Evolutionary conservation across 2,888 invertebrate genomes (phyloP), one percentile per base, ranked within the genome.

Genomic region (Ashinkailepas kermadecensis): DNA sequence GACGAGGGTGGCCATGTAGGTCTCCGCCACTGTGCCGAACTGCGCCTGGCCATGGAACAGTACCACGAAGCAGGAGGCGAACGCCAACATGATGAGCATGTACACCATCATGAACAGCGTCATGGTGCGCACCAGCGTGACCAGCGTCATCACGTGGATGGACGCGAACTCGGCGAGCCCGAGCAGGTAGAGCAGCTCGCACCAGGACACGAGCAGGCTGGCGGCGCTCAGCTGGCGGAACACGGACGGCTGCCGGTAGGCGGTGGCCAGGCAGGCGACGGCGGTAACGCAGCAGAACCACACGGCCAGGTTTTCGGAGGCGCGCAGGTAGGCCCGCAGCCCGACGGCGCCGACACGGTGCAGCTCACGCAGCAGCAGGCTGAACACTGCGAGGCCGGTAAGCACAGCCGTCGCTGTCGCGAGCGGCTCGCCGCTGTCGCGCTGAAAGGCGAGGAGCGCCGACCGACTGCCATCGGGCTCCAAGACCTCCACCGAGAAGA

Each of bases 61-160:
- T 9, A 58, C 58, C 59, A 62, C n/a, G 54, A 81, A 78, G 56
- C 56, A 79, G 54, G 21, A 21, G 81, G n/a, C 56, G 12, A 74
- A 56, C n/a, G 62, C 70, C 18, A 59, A 3, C 13, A 79, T 64
- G 0, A 59, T 13, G 9, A 56, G 59, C 21, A 25, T 23, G 64
- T 65, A 67, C 54, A 81, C 57, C 81, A 74, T 74, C 54, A 74
- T 39, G 54, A 74, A 74, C 12, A 74, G 74, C 74, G 74, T 18
- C 74, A 74, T 39, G 54, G 74, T 74, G 39, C 74, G 39, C 54
- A 74, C 74, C 15, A 74, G 74, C 18, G 74, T 74, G 23, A 74
- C 74, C 21, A 74, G 25, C 74, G 74, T 74, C 74, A 74, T 74
- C 74, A 74, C 74, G 54, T 54, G 39, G 74, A 74, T 74, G 18